Conservation (phyloP, 2,888 invertebrate species). For the Allygus modestus region DNA sequence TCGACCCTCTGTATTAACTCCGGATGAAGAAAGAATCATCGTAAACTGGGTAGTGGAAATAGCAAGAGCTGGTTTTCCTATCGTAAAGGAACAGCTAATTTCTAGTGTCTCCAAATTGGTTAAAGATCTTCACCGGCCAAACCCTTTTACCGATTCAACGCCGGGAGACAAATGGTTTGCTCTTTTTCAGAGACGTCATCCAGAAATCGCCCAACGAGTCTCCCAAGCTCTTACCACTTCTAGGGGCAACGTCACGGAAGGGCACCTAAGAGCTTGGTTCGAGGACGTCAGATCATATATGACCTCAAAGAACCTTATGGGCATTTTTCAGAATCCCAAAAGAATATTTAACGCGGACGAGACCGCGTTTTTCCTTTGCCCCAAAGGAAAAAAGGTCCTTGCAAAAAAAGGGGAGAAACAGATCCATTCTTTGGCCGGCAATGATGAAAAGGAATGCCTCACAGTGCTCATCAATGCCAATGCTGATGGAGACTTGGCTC, state of each 20-base stretch:
- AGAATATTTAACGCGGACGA: constrained; percentile 65
- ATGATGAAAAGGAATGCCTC: constrained; percentile 71
- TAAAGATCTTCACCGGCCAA: too few relatives aligned
- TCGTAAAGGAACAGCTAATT: too few relatives aligned
- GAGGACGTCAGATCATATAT: constrained; percentile 64
- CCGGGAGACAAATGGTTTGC: constrained; percentile 67
- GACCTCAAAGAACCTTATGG: constrained; percentile 61
- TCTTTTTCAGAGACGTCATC: constrained; percentile 65
- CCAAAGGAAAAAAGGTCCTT: constrained; percentile 67
- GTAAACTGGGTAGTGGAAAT: too few relatives aligned
- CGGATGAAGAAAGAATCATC: too few relatives aligned
- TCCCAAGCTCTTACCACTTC: constrained; percentile 66
- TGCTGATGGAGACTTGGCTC: constrained; percentile 44
- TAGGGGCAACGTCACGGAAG: constrained; percentile 64
- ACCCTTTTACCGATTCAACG: constrained; percentile 65
- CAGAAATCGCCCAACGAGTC: constrained; percentile 62
- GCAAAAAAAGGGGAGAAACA: constrained; percentile 70
- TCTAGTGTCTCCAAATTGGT: too few relatives aligned
- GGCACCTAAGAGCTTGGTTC: constrained; percentile 65
- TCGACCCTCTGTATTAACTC: too few relatives aligned
- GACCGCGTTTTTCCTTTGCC: constrained; percentile 64
- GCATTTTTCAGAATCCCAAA: constrained; percentile 64
- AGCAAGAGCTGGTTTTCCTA: too few relatives aligned
- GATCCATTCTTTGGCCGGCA: constrained; percentile 69
- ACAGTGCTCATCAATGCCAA: constrained; percentile 69